phyloP scores from a whole-genome alignment of 1,140 invertebrate genomes.

The Drosophila ambigua region DNA sequence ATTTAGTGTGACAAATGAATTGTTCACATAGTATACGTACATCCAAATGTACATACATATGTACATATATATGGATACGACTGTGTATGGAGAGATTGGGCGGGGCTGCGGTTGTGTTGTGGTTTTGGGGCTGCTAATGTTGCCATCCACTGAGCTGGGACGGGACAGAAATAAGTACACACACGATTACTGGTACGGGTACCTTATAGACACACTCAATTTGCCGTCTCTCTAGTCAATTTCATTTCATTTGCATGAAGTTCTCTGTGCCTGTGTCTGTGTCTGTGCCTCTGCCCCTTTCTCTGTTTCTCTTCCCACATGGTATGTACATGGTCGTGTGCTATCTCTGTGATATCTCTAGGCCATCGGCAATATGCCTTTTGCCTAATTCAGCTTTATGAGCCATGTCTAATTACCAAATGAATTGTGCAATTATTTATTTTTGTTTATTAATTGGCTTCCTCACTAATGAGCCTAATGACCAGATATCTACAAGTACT shows the following conservation, averaged over 20 bases:
- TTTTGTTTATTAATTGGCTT: slow-evolving; percentile 82
- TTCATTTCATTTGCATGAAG: slow-evolving; percentile 79
- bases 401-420: slow-evolving; percentile 82
- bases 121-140: slow-evolving; percentile 8
- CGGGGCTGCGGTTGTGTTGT: neutral
- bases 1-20: slow-evolving; percentile 84
- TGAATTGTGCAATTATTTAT: slow-evolving; percentile 83
- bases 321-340: slow-evolving; percentile 5
- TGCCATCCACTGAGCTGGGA: slow-evolving; percentile 36
- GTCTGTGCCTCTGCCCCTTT: slow-evolving; percentile 7
- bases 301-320: slow-evolving; percentile 2
- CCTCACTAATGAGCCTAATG: slow-evolving; percentile 72
- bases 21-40: slow-evolving; percentile 46
- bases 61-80: slow-evolving; percentile 1
- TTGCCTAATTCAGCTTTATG: slow-evolving; percentile 80
- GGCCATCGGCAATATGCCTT: slow-evolving; percentile 57
- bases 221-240: slow-evolving; percentile 76
- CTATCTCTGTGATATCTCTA: slow-evolving; percentile 47
- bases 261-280: slow-evolving; percentile 22
- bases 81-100: neutral
- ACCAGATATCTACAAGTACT: slow-evolving; percentile 26
- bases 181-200: slow-evolving; percentile 6
- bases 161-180: slow-evolving; percentile 34
- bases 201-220: slow-evolving; percentile 62
- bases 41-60: slow-evolving; percentile 4